Evolutionary conservation across 2,797 vertebrate genomes (phyloP).

Genomic region (Dendrocincla tyrannina): DNA sequence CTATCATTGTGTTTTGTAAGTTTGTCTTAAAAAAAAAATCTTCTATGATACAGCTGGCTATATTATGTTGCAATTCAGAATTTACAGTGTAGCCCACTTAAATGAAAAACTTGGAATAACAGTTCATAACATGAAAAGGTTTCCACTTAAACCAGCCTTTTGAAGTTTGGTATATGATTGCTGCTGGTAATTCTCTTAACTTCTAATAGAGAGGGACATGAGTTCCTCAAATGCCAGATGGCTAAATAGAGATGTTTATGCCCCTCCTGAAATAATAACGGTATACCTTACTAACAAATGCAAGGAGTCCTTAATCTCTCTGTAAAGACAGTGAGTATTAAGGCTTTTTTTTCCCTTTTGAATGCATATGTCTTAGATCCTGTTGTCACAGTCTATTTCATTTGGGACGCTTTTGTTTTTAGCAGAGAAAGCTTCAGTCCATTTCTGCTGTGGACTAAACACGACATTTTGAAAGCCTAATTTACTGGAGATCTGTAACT

Average conservation of each 20-base stretch:
- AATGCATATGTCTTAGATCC: background rate
- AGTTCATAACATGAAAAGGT: background rate
- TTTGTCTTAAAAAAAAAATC: constrained; percentile 50
- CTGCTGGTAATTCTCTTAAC: constrained; percentile 35
- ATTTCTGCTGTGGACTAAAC: background rate
- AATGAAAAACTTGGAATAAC: constrained; percentile 71
- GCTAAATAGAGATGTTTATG: constrained; percentile 5
- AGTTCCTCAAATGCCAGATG: background rate
- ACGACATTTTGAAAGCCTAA: background rate
- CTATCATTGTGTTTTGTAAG: constrained; percentile 70
- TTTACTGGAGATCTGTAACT: constrained; percentile 42
- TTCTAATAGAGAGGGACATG: background rate
- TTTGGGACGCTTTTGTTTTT: constrained; percentile 32
- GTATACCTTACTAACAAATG: constrained; percentile 26
- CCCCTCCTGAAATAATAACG: background rate
- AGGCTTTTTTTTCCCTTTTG: background rate
- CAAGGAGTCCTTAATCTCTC: background rate
- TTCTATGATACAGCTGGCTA: constrained; percentile 66
- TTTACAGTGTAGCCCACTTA: constrained; percentile 74
- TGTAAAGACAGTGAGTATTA: background rate
- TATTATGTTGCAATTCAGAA: constrained; percentile 70
- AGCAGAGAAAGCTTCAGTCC: background rate
- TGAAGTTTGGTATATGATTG: background rate
- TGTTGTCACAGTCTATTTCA: background rate
- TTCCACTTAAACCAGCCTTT: constrained; percentile 35